A percentile compares a stretch with the other conserved stretches of the same genome.
phyloP scores from a whole-genome alignment of 35 echinoderm and acorn worm genomes.

The Anneissia japonica region DNA sequence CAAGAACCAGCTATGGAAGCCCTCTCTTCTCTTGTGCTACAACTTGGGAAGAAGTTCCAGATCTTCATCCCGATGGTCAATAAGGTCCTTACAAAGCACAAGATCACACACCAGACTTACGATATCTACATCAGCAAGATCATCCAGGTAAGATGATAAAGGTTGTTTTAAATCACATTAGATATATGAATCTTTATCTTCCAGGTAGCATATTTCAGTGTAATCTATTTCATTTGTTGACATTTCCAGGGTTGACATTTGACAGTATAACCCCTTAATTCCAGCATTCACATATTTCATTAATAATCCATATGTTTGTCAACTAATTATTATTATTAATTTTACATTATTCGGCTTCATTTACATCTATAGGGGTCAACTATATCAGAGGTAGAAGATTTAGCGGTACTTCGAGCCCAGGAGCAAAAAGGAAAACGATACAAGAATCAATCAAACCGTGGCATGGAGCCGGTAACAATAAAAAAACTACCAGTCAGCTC shows the following conservation, averaged over 20 bases:
- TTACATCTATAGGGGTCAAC: slow-evolving; percentile 61
- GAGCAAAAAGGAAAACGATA: slow-evolving; percentile 31
- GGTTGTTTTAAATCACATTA: too few species aligned
- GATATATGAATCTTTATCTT: too few species aligned
- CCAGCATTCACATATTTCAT: too few species aligned
- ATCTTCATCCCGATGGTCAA: slow-evolving; percentile 98
- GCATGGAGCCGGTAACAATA: slow-evolving; percentile 56
- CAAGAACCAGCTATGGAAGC: slow-evolving; percentile 82
- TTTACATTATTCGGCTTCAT: too few species aligned
- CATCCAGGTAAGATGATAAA: slow-evolving; percentile 52
- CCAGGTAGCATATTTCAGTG: too few species aligned
- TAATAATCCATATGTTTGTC: too few species aligned
- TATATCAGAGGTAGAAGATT: slow-evolving; percentile 77
- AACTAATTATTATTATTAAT: too few species aligned
- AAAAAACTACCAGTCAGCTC: slow-evolving; percentile 94
- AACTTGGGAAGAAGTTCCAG: slow-evolving; percentile 93
- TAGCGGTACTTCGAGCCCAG: background rate
- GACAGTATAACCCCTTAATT: too few species aligned
- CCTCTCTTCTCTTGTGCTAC: slow-evolving; percentile 71
- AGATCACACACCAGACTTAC: slow-evolving; percentile 90
- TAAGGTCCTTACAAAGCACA: slow-evolving; percentile 86
- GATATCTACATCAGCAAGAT: slow-evolving; percentile 85
- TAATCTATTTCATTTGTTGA: too few species aligned
- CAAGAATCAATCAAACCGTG: slow-evolving; percentile 39
- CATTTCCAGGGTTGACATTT: too few species aligned